phyloP scores from a whole-genome alignment of 2,797 vertebrate species.

The Lepus townsendii region DNA sequence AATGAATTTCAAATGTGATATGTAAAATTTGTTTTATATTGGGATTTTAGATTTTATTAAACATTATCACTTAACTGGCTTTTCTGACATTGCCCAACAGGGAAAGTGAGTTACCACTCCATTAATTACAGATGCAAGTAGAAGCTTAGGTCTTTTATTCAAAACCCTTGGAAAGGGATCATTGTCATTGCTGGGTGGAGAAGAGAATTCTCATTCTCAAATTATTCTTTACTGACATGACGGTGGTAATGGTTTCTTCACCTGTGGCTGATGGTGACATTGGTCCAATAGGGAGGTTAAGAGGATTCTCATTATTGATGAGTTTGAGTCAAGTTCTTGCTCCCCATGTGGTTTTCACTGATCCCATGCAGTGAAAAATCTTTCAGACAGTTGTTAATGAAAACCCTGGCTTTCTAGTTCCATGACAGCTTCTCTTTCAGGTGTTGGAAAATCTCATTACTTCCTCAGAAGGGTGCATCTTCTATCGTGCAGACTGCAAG shows the following conservation, averaged over 20 bases:
- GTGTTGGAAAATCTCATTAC: background rate
- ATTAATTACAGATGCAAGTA: background rate
- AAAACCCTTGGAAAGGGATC: background rate
- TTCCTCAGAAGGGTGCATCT: background rate
- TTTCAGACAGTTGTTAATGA: background rate
- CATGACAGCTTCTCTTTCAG: background rate
- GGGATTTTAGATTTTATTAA: background rate
- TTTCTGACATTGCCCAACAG: background rate
- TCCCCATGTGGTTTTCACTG: background rate
- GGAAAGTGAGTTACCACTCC: background rate
- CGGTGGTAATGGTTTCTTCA: background rate
- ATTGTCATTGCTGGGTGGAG: background rate
- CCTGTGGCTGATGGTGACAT: background rate
- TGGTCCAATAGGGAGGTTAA: background rate
- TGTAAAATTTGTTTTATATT: background rate
- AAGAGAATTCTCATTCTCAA: background rate
- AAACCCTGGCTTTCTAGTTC: background rate
- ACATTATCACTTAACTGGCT: background rate
- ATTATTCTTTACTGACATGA: background rate
- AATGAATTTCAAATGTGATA: background rate
- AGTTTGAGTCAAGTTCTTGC: background rate
- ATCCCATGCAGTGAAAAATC: background rate
- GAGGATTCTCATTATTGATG: background rate
- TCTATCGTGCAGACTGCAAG: background rate
- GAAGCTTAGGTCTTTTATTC: background rate